These are phyloP conservation scores for Phataginus tetradactyla DNA, from an alignment of 2,797 vertebrate species.

Conservation along the genomic window DNA sequence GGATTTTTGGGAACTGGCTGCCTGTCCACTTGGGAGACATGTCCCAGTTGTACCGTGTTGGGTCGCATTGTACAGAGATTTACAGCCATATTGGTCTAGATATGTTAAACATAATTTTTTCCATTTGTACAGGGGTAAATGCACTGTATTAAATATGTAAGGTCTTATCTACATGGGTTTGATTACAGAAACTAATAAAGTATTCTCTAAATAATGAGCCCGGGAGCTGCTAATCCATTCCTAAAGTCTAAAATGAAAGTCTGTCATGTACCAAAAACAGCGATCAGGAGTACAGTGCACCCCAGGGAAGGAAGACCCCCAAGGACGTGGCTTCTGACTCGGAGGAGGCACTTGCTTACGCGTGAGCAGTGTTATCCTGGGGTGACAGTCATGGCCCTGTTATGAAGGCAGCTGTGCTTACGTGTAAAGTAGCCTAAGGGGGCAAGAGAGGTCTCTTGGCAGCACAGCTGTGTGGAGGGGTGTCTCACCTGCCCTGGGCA, in stretches of 20 bases:
- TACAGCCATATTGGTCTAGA: conserved; percentile 92
- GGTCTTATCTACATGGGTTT: conserved; percentile 99
- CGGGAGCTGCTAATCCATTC: conserved; percentile 74
- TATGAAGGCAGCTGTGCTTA: background rate
- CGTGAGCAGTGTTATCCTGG: background rate
- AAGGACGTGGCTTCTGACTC: background rate
- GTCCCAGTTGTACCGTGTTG: conserved; percentile 90
- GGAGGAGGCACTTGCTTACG: no score
- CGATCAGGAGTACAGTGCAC: rapidly evolving
- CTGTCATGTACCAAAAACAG: background rate
- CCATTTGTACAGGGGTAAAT: conserved; percentile 99
- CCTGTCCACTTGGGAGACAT: conserved; percentile 89
- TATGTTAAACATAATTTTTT: conserved; percentile 92
- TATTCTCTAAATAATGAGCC: conserved; percentile 95
- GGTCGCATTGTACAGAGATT: conserved; percentile 91
- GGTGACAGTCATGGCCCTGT: background rate
- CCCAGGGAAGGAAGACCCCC: no score
- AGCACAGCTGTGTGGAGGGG: no score
- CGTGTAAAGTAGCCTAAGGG: background rate
- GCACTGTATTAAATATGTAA: conserved; percentile 99
- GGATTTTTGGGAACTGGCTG: conserved; percentile 89
- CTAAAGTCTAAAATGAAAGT: background rate
- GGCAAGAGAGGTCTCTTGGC: background rate
- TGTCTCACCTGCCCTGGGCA: no score
- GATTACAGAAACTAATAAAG: conserved; percentile 99